Evolutionary conservation across 2,797 vertebrate species (phyloP).

Genomic region (Leptatherina wallacei): DNA sequence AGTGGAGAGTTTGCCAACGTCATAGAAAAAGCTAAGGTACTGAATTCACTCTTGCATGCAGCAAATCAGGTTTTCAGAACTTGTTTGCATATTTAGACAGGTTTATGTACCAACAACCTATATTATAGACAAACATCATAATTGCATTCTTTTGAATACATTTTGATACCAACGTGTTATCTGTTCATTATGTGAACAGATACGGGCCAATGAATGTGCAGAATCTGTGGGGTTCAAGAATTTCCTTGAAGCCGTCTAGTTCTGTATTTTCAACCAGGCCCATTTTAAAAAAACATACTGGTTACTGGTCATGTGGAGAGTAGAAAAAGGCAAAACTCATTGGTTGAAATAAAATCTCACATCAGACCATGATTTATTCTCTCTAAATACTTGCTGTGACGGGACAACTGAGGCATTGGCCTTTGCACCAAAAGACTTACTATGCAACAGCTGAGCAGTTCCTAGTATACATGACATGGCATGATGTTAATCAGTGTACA

Average conservation of each 20-base stretch:
- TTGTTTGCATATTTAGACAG: background rate
- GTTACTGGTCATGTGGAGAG: background rate
- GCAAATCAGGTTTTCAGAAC: background rate
- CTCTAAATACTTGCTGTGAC: background rate
- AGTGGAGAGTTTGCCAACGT: conserved; percentile 87
- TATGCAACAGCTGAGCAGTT: background rate
- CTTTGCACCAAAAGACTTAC: background rate
- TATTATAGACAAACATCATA: background rate
- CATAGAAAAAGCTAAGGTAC: conserved; percentile 88
- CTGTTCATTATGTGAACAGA: background rate
- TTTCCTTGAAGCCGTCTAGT: background rate
- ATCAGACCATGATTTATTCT: background rate
- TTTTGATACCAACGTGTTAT: background rate
- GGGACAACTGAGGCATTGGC: background rate
- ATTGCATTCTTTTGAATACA: background rate
- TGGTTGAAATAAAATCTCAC: background rate
- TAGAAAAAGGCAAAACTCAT: background rate
- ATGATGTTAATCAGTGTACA: background rate
- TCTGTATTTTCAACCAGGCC: background rate
- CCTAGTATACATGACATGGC: background rate
- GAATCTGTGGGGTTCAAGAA: background rate
- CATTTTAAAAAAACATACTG: background rate
- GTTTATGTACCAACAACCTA: background rate
- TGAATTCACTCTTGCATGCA: background rate
- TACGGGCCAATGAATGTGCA: background rate